Conservation (phyloP, 2,888 invertebrate species). For the Empis livida region DNA sequence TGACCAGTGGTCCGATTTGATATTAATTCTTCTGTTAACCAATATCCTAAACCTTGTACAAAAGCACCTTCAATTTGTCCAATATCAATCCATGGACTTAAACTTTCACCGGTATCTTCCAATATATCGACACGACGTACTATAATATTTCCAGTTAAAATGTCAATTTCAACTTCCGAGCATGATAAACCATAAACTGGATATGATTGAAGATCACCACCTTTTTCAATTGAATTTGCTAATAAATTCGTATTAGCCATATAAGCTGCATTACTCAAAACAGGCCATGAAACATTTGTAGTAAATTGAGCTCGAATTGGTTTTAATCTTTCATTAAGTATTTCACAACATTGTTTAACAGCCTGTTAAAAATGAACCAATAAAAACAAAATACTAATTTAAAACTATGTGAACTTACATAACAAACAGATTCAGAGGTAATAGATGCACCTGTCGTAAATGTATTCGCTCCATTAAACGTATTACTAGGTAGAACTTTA, state of each 20-base stretch:
- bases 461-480: slow-evolving; percentile 47
- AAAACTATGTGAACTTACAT: slow-evolving; percentile 18
- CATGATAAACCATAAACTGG: slow-evolving; percentile 46
- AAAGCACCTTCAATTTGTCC: slow-evolving; percentile 63
- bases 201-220: slow-evolving; percentile 39
- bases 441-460: slow-evolving; percentile 50
- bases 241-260: slow-evolving; percentile 40
- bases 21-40: slow-evolving; percentile 51
- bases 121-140: slow-evolving; percentile 49
- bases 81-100: slow-evolving; percentile 53
- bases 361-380: slow-evolving; percentile 20
- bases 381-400: too few relatives aligned
- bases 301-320: slow-evolving; percentile 39
- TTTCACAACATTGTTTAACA: slow-evolving; percentile 45
- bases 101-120: slow-evolving; percentile 53
- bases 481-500: slow-evolving; percentile 46
- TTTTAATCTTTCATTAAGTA: slow-evolving; percentile 41
- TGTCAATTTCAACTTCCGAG: slow-evolving; percentile 56
- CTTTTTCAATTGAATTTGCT: slow-evolving; percentile 41
- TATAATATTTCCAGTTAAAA: slow-evolving; percentile 57
- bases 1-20: slow-evolving; percentile 44
- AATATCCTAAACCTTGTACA: slow-evolving; percentile 55
- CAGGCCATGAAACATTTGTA: slow-evolving; percentile 41
- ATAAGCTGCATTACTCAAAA: slow-evolving; percentile 39
- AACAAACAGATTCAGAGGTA: slow-evolving; percentile 49